These are phyloP conservation scores for Cinclus cinclus DNA, from an alignment of 2,113 vertebrate genomes.

Conservation along the genomic window DNA sequence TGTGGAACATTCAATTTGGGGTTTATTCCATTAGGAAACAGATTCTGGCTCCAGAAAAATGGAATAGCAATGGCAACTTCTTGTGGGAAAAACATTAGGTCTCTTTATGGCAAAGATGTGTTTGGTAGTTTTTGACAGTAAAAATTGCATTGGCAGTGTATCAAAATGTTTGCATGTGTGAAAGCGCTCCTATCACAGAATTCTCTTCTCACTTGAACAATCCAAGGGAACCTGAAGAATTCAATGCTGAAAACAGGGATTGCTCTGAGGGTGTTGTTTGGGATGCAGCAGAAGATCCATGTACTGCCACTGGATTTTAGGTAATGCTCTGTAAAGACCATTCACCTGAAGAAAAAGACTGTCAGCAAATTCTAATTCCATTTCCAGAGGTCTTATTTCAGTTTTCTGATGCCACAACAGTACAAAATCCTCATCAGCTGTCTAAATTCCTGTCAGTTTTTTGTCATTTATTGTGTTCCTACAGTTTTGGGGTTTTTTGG, in stretches of 20 bases:
- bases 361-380: background rate
- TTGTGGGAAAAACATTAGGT: background rate
- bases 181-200: background rate
- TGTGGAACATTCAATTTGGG: background rate
- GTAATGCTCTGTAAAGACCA: background rate
- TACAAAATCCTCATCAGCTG: background rate
- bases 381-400: background rate
- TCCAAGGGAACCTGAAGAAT: background rate
- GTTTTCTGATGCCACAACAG: background rate
- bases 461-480: background rate
- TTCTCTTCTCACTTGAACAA: background rate
- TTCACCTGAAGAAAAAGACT: background rate
- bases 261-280: background rate
- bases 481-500: background rate
- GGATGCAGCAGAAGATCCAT: background rate
- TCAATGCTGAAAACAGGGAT: background rate
- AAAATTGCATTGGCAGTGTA: background rate
- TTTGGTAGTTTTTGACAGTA: conserved; percentile 13
- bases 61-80: background rate
- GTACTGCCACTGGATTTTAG: background rate
- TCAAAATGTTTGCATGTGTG: conserved; percentile 14
- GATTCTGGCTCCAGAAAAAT: background rate
- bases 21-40: background rate
- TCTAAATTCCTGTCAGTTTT: background rate
- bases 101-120: background rate